Evolutionary conservation across 2,888 invertebrate species (phyloP), one percentile per base, ranked within the genome.

Genomic region (Peribatodes rhomboidaria): DNA sequence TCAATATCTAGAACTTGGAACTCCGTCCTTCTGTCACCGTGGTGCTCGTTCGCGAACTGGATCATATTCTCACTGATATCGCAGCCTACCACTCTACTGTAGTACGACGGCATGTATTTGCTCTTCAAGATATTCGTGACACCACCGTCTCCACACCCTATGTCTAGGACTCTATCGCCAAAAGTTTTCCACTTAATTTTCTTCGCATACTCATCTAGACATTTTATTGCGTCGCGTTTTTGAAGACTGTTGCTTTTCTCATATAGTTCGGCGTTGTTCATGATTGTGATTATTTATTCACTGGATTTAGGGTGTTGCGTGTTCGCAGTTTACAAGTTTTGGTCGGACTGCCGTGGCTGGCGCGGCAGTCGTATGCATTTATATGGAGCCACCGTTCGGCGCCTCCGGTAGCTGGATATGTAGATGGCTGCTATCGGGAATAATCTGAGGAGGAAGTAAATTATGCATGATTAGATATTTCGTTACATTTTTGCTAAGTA

Each of bases 11-110:
- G 79, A 27, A 85, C 79, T 33, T 90, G 85, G 70, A 95, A 95
- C 35, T 92, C 84, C 0, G 94, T 86, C 46, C 85, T 82, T 2
- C 88, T 83, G 68, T 93, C 80, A 0, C 82, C 78, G 74, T 95
- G 94, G 20, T 92, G 89, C n/a, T 91, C 81, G 56, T 87, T 94
- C 0, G 97, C 97, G 77, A 94, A 95, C 6, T 94, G 87, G 4
- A 97, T 89, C 97, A 97, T 97, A 58, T 94, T 91, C 46, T 94
- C 91, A 20, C 96, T 97, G 46, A 96, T 90, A 79, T 97, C 97
- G 8, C 95, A 94, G 1, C 96, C 97, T 52, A 95, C 82, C 2
- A 96, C 73, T 60, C 86, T 85, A 0, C 82, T 84, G 56, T 94
- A 94, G n/a, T 89, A 88, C 1, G 80, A 73, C 0, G 96, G 95